Conservation (phyloP, 2,113 vertebrate species). For the Thymallus thymallus region DNA sequence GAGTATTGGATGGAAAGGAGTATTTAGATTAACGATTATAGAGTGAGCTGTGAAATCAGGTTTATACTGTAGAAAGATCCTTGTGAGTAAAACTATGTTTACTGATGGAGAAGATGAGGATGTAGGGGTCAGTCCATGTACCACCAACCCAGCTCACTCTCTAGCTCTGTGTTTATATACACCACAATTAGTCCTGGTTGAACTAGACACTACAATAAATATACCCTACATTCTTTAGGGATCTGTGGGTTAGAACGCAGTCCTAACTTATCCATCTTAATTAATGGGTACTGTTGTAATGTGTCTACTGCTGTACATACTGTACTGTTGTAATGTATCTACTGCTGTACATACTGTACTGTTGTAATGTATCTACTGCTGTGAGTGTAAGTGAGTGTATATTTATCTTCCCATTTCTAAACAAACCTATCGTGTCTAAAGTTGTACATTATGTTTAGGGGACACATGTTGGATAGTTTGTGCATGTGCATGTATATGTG, state of each 20-base stretch:
- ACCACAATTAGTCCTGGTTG: background rate
- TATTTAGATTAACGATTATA: too few relatives aligned
- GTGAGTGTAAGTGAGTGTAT: too few relatives aligned
- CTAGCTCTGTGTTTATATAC: too few relatives aligned
- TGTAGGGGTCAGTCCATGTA: background rate
- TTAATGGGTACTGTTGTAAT: too few relatives aligned
- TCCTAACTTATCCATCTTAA: too few relatives aligned
- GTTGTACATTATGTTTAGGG: background rate
- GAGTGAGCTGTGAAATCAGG: too few relatives aligned
- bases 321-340: too few relatives aligned
- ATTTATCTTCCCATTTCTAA: background rate
- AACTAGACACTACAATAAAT: background rate
- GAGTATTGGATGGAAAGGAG: background rate
- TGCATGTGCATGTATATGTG: conserved; percentile 2
- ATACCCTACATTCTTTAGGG: background rate
- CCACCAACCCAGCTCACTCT: background rate
- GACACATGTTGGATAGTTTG: conserved; percentile 41
- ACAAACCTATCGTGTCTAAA: too few relatives aligned
- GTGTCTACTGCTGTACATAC: too few relatives aligned
- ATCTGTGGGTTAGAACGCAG: background rate
- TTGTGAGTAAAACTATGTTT: background rate
- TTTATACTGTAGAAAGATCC: too few relatives aligned
- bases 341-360: too few relatives aligned
- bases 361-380: too few relatives aligned
- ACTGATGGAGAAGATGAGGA: background rate